Evolutionary conservation across 2,888 invertebrate species (phyloP).

Genomic region (Siphlonurus alternatus): DNA sequence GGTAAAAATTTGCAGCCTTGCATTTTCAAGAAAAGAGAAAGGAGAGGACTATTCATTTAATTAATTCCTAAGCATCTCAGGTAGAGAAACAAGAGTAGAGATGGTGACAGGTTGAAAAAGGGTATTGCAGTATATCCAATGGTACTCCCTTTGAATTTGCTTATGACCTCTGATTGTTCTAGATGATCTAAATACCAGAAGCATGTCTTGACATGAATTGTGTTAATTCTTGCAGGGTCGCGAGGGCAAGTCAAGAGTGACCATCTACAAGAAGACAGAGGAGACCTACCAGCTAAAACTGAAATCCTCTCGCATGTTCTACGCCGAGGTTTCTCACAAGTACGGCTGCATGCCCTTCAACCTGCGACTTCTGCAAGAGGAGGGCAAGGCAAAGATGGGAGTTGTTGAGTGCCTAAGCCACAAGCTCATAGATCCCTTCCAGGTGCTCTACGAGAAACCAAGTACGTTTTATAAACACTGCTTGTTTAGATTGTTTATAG

Average conservation of each 20-base stretch:
- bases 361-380: constrained; percentile 85
- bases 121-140: too few relatives aligned
- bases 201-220: too few relatives aligned
- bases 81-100: too few relatives aligned
- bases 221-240: constrained; percentile 53
- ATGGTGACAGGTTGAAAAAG: too few relatives aligned
- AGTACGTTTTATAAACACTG: constrained; percentile 25
- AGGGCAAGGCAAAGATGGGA: constrained; percentile 94
- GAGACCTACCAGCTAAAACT: constrained; percentile 93
- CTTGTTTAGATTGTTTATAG: background rate
- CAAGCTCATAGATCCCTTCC: constrained; percentile 95
- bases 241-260: constrained; percentile 87
- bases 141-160: too few relatives aligned
- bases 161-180: too few relatives aligned
- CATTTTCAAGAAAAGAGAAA: too few relatives aligned
- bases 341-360: constrained; percentile 97
- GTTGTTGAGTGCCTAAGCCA: constrained; percentile 96
- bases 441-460: constrained; percentile 68
- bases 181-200: too few relatives aligned
- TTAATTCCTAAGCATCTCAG: too few relatives aligned
- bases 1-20: too few relatives aligned
- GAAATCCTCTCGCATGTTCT: constrained; percentile 87
- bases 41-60: too few relatives aligned
- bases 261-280: constrained; percentile 97
- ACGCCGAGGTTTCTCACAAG: constrained; percentile 75